Conservation (phyloP, 2,888 invertebrate genomes). For the Stenoptilia bipunctidactyla region DNA sequence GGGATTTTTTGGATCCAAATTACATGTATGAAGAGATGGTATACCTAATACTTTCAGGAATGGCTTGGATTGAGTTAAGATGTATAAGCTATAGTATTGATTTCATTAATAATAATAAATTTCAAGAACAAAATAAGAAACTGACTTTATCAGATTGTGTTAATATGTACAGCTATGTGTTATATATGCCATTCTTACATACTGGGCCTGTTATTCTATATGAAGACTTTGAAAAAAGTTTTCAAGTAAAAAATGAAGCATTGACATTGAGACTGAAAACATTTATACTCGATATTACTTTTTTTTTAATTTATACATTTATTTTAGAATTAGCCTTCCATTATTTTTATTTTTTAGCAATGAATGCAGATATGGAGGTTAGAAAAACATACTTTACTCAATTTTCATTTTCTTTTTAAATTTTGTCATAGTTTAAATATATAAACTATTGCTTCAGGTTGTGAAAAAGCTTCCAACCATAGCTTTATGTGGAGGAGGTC, state of each 20-base stretch:
- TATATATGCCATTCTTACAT: slow-evolving; percentile 87
- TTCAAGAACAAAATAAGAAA: slow-evolving; percentile 15
- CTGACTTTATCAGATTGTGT: slow-evolving; percentile 24
- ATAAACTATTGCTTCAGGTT: slow-evolving; percentile 48
- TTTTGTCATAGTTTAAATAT: slow-evolving; percentile 5
- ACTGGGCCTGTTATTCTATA: slow-evolving; percentile 88
- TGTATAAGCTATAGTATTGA: slow-evolving; percentile 83
- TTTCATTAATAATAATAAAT: slow-evolving; percentile 39
- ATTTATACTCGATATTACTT: slow-evolving; percentile 55
- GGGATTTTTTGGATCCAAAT: slow-evolving; percentile 49
- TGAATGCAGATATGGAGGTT: slow-evolving; percentile 77
- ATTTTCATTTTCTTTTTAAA: slow-evolving; percentile 2
- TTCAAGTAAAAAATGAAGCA: slow-evolving; percentile 25
- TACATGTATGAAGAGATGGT: slow-evolving; percentile 60
- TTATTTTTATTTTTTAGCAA: slow-evolving; percentile 84
- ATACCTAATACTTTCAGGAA: slow-evolving; percentile 63
- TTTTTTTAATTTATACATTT: slow-evolving; percentile 77
- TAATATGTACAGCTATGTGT: slow-evolving; percentile 78
- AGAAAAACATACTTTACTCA: slow-evolving; percentile 10
- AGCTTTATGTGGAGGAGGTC: slow-evolving; percentile 87
- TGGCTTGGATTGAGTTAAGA: slow-evolving; percentile 81
- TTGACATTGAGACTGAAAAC: slow-evolving; percentile 36
- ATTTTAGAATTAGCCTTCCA: slow-evolving; percentile 81
- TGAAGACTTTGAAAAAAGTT: slow-evolving; percentile 74
- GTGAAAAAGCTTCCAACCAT: slow-evolving; percentile 74